These are phyloP conservation scores for Decapterus maruadsi DNA, from an alignment of 2,797 vertebrate genomes.

Conservation along the genomic window DNA sequence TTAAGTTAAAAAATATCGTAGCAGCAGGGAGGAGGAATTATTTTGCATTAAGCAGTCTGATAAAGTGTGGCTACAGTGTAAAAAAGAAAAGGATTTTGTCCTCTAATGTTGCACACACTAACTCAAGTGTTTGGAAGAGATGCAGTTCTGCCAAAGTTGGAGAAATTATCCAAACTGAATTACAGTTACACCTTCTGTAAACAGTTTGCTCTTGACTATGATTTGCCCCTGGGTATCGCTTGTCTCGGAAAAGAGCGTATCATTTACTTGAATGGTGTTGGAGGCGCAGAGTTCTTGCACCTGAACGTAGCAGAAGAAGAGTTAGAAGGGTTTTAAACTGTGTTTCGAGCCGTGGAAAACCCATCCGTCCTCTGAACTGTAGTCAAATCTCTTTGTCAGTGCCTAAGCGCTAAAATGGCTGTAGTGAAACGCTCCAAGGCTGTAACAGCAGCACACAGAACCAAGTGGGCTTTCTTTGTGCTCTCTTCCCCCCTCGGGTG, in stretches of 20 bases:
- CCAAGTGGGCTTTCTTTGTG: background rate
- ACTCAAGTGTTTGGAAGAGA: background rate
- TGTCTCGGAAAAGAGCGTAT: background rate
- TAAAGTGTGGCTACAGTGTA: too few relatives aligned
- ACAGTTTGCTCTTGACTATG: background rate
- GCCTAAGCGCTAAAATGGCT: background rate
- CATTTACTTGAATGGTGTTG: too few relatives aligned
- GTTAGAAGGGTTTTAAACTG: background rate
- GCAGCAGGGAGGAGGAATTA: too few relatives aligned
- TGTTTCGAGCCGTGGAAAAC: background rate
- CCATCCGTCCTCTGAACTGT: background rate
- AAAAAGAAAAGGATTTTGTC: too few relatives aligned
- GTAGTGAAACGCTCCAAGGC: background rate
- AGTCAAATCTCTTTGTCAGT: background rate
- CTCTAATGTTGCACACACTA: background rate
- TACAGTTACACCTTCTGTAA: slow-evolving; percentile 1
- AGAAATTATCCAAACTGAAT: background rate
- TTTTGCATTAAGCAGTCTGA: too few relatives aligned
- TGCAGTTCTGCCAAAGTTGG: background rate
- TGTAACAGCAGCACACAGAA: background rate
- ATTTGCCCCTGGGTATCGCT: slow-evolving; percentile 6
- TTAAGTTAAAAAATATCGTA: too few relatives aligned
- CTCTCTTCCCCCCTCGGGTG: background rate
- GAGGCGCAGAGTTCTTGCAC: too few relatives aligned
- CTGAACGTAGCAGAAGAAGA: background rate